Conservation (phyloP, 2,113 vertebrate species). For the Podarcis raffonei region DNA sequence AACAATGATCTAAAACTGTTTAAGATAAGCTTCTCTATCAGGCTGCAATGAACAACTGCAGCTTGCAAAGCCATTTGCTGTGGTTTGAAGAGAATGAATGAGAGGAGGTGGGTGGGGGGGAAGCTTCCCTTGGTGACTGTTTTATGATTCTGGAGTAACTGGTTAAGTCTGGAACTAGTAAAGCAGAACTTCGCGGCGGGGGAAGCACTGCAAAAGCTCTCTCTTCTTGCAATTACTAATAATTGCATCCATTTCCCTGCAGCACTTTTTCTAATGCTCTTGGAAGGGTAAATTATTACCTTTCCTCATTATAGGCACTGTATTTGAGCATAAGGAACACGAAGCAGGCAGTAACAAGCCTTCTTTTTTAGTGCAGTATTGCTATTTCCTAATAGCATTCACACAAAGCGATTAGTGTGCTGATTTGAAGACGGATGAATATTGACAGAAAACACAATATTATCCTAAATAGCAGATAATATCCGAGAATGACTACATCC, state of each 20-base stretch:
- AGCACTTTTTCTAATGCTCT: slow-evolving; percentile 14
- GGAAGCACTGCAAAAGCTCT: slow-evolving; percentile 12
- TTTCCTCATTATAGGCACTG: neutral
- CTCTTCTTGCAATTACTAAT: slow-evolving; percentile 17
- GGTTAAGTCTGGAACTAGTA: neutral
- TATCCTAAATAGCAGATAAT: too few species aligned
- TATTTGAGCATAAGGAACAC: neutral
- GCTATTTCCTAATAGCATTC: neutral
- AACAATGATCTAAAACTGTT: slow-evolving; percentile 23
- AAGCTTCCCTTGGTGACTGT: neutral
- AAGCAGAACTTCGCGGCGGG: neutral
- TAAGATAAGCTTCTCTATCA: neutral
- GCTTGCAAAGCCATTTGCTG: slow-evolving; percentile 8
- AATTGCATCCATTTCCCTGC: slow-evolving; percentile 28
- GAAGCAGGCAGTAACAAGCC: neutral
- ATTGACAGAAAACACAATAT: neutral
- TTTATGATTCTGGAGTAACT: slow-evolving; percentile 13
- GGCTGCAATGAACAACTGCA: neutral
- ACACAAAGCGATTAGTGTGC: neutral
- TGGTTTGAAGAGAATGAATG: slow-evolving; percentile 6
- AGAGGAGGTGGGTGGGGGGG: too few species aligned
- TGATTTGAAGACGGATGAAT: neutral
- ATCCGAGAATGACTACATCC: too few species aligned
- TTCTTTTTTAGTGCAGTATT: neutral
- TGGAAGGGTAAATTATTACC: slow-evolving; percentile 11